Base-by-base conservation (phyloP, 2,888 invertebrate species). In the Endomychus coccineus region DNA sequence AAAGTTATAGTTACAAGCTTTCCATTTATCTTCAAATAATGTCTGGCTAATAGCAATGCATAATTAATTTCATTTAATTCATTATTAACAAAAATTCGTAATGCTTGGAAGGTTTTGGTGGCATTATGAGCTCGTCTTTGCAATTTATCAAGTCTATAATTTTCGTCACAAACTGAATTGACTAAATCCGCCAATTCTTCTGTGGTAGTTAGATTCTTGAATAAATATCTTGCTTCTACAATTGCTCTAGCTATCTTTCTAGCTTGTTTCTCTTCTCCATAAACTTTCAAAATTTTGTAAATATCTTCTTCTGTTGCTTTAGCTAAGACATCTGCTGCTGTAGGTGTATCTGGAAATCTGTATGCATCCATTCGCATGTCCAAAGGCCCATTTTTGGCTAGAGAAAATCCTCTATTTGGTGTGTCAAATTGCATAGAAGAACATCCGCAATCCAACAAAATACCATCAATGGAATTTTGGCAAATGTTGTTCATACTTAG, bases 291-390 rank as follows among this genome's bases (percentile, higher is more conserved):
- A 49, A 96, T 88, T 57, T 77, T 78, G 30, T 74, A 78, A 5
- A 96, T 70, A 60, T 88, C 85, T 27, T 71, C 69, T 64, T 91
- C 91, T 45, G 80, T 78, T 1, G 84, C 77, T 34, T 76, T 75
- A 6, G 86, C 84, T 31, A 96, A 68, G 2, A 96, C 81, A 64
- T 95, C 89, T 23, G 87, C 82, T 2, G 90, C 96, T 17, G 88
- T 89, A 4, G 86, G 80, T 52, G 77, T 76, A 40, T 80, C 71
- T 1, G 80, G 74, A 54, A 70, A 77, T 52, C 82, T 70, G 4
- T 73, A 69, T 0, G 81, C 79, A 69, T 92, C 90, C 96, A 96
- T 96, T 59, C 95, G 73, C 95, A 96, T 96, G 56, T 96, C 95
- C 35, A 96, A 70, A 3, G 85, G 87, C 0, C 39, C 94, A 69